Percentiles rank a stretch among this genome's conserved stretches.
These are phyloP conservation scores for Agonopterix alstromeriana DNA, from an alignment of 2,888 invertebrate genomes.

Conservation along the genomic window DNA sequence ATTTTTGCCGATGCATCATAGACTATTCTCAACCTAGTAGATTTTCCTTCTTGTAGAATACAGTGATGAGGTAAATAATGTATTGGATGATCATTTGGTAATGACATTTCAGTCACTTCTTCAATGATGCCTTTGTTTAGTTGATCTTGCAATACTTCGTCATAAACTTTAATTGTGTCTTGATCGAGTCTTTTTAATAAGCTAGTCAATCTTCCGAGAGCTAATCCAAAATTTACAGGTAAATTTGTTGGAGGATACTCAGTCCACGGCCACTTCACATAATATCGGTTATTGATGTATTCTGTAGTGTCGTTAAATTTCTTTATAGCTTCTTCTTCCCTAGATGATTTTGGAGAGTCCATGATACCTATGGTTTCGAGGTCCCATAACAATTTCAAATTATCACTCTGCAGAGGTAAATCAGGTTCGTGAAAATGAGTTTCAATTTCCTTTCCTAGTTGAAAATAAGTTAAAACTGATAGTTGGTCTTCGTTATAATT, in stretches of 20 bases:
- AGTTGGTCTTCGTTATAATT: background rate
- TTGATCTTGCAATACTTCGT: too few species aligned
- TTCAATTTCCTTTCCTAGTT: too few species aligned
- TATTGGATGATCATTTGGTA: too few species aligned
- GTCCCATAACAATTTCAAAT: constrained; percentile 4
- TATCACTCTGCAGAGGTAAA: constrained; percentile 6
- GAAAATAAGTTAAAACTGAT: background rate
- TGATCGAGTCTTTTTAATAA: constrained; percentile 2
- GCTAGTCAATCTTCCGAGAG: constrained; percentile 10
- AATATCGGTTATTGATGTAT: constrained; percentile 8
- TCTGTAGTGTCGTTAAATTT: constrained; percentile 8
- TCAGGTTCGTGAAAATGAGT: constrained; percentile 7
- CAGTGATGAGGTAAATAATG: too few species aligned
- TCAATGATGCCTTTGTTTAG: background rate
- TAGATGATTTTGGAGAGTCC: background rate
- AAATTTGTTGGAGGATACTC: constrained; percentile 10
- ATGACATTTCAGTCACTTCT: too few species aligned
- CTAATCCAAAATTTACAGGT: constrained; percentile 11
- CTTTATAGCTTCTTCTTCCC: constrained; percentile 1
- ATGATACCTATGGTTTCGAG: constrained; percentile 2
- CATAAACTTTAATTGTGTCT: too few species aligned
- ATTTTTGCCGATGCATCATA: background rate
- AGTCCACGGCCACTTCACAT: constrained; percentile 15
- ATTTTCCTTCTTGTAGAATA: too few species aligned
- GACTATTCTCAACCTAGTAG: background rate